These are phyloP conservation scores for Drosophila persimilis DNA, from an alignment of 1,140 invertebrate species.

Conservation along the genomic window DNA sequence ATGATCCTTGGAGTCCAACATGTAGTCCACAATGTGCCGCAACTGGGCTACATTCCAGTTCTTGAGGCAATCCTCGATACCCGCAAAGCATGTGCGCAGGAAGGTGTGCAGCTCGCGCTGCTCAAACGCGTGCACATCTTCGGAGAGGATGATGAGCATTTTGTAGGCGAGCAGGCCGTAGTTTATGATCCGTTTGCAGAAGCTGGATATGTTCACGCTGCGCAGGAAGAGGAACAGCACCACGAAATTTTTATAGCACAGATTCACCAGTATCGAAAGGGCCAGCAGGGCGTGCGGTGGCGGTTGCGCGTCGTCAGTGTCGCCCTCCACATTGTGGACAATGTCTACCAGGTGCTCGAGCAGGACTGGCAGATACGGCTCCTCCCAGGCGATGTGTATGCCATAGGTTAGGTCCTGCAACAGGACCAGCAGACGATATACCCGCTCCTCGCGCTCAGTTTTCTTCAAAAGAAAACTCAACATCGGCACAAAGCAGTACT, in stretches of 20 bases:
- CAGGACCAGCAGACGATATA: slow-evolving; percentile 83
- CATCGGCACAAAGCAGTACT: slow-evolving; percentile 85
- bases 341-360: slow-evolving; percentile 83
- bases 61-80: slow-evolving; percentile 83
- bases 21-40: slow-evolving; percentile 85
- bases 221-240: slow-evolving; percentile 85
- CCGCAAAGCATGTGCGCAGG: slow-evolving; percentile 83
- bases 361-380: slow-evolving; percentile 84
- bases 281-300: slow-evolving; percentile 83
- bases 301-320: not conserved
- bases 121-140: slow-evolving; percentile 82
- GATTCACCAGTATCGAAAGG: slow-evolving; percentile 85
- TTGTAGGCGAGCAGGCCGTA: slow-evolving; percentile 84
- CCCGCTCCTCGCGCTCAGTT: slow-evolving; percentile 75
- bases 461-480: slow-evolving; percentile 83
- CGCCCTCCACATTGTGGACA: slow-evolving; percentile 51
- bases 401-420: slow-evolving; percentile 86
- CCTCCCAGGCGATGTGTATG: slow-evolving; percentile 85
- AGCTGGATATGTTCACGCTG: slow-evolving; percentile 83
- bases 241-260: slow-evolving; percentile 86
- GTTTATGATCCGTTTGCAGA: slow-evolving; percentile 80
- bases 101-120: slow-evolving; percentile 77
- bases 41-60: slow-evolving; percentile 84
- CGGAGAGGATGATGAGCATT: slow-evolving; percentile 85
- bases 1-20: slow-evolving; percentile 72